These are phyloP conservation scores for Marcusenius ussheri DNA, from an alignment of 2,113 vertebrate genomes.

Conservation along the genomic window DNA sequence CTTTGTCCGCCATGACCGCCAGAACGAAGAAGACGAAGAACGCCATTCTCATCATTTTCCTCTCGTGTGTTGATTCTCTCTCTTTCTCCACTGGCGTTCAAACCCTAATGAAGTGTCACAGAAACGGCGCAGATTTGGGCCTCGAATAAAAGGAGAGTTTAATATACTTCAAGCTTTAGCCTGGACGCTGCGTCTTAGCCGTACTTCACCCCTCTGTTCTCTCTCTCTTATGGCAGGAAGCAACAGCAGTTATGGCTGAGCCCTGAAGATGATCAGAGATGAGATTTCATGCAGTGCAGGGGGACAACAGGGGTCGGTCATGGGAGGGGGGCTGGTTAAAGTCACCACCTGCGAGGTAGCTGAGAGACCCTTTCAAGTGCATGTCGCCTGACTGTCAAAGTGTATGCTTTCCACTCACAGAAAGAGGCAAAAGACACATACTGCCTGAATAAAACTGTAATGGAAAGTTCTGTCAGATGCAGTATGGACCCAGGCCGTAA, in stretches of 20 bases:
- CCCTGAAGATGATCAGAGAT: not conserved
- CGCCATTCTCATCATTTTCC: not conserved
- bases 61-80: not conserved
- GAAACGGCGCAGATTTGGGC: not conserved
- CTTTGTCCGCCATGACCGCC: slow-evolving; percentile 21
- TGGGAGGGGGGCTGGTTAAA: not conserved
- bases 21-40: not conserved
- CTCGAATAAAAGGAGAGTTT: not conserved
- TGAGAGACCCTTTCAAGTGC: not conserved
- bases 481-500: not conserved
- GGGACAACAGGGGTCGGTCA: not conserved
- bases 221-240: slow-evolving; percentile 17
- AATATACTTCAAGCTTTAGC: not conserved
- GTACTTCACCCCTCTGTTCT: slow-evolving; percentile 3
- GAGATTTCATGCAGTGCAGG: not conserved
- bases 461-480: not conserved
- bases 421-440: not conserved
- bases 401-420: not conserved
- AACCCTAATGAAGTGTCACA: not conserved
- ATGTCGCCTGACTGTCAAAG: not conserved
- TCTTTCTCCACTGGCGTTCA: not conserved
- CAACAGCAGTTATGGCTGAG: not conserved
- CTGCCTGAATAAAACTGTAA: not conserved
- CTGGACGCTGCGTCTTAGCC: not conserved
- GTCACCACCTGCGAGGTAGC: not conserved